Evolutionary conservation across 2,113 vertebrate genomes (phyloP).

Genomic region (Cepphus grylle): DNA sequence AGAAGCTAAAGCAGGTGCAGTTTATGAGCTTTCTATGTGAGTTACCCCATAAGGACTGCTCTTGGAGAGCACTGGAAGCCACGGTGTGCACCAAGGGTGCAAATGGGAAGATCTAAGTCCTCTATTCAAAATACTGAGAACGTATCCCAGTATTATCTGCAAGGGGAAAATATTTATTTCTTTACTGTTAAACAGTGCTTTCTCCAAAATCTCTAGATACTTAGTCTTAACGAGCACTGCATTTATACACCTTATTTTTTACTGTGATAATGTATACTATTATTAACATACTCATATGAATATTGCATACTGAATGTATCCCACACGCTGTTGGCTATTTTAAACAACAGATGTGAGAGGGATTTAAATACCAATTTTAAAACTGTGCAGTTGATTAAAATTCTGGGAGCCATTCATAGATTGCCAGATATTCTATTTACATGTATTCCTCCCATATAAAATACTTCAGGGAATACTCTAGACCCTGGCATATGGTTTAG

Average conservation of each 20-base stretch:
- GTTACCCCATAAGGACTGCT: neutral
- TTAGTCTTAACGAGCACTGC: neutral
- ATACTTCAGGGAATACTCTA: slow-evolving; percentile 57
- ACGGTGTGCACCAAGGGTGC: neutral
- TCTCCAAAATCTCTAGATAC: neutral
- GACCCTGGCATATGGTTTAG: slow-evolving; percentile 39
- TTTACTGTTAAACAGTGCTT: neutral
- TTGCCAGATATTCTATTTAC: slow-evolving; percentile 59
- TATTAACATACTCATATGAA: slow-evolving; percentile 29
- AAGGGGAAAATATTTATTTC: neutral
- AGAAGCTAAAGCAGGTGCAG: neutral
- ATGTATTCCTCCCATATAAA: slow-evolving; percentile 41
- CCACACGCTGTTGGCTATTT: slow-evolving; percentile 17
- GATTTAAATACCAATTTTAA: slow-evolving; percentile 56
- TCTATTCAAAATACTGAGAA: neutral
- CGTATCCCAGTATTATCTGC: neutral
- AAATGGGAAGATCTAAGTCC: neutral
- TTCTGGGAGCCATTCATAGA: slow-evolving; percentile 55
- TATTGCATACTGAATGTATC: slow-evolving; percentile 18
- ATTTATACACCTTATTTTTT: neutral
- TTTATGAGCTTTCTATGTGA: neutral
- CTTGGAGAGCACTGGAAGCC: neutral
- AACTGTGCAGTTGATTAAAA: slow-evolving; percentile 54
- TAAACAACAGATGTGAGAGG: slow-evolving; percentile 56
- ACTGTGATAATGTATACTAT: neutral